phyloP scores from a whole-genome alignment of 1,140 invertebrate genomes.

The Drosophila sproati region DNA sequence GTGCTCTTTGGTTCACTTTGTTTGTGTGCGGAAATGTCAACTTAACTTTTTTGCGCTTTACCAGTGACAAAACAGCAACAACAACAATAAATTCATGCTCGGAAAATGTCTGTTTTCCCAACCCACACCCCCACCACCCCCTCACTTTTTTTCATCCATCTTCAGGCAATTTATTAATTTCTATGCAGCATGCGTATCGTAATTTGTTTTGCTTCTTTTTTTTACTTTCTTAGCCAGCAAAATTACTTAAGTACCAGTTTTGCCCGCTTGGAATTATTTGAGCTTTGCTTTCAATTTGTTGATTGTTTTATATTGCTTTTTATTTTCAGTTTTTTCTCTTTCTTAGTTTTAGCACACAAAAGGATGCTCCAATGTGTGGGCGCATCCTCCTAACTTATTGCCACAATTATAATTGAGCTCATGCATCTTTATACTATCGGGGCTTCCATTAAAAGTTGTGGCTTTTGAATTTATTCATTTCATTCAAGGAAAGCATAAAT shows the following conservation, averaged over 20 bases:
- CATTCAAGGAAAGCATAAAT: not conserved
- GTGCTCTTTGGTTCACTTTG: constrained; percentile 2
- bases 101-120: constrained; percentile 21
- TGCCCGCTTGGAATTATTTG: constrained; percentile 60
- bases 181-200: constrained; percentile 71
- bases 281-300: constrained; percentile 76
- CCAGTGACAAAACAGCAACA: constrained; percentile 38
- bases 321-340: constrained; percentile 1
- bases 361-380: too few relatives aligned
- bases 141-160: constrained; percentile 8
- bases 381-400: too few relatives aligned
- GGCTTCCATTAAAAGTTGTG: not conserved
- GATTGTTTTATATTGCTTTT: constrained; percentile 65
- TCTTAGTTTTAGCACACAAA: not conserved
- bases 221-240: constrained; percentile 28
- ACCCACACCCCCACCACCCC: not conserved
- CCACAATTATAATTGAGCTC: constrained; percentile 5
- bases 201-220: constrained; percentile 62
- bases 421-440: not conserved
- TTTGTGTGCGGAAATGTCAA: constrained; percentile 72
- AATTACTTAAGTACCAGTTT: constrained; percentile 55
- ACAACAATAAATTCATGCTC: constrained; percentile 42
- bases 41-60: constrained; percentile 66
- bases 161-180: constrained; percentile 77
- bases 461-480: not conserved